Conservation (phyloP, 2,888 invertebrate genomes). For the Pseudococcus viburni region DNA sequence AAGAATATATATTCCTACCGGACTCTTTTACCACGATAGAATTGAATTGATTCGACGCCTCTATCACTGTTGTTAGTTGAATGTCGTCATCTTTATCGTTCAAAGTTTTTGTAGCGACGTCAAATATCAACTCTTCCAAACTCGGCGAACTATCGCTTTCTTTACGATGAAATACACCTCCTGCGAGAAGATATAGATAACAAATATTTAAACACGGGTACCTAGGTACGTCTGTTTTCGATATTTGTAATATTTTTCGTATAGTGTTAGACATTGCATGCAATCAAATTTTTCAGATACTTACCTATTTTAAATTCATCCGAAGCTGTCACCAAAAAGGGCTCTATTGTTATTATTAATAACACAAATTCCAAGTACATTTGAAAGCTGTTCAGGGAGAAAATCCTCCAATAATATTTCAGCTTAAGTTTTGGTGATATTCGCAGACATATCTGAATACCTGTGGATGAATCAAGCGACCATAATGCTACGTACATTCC, state of each 20-base stretch:
- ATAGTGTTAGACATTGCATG: not conserved
- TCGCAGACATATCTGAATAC: not conserved
- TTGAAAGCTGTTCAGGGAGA: not conserved
- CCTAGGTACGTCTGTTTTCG: not conserved
- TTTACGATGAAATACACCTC: constrained; percentile 89
- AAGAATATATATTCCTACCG: not conserved
- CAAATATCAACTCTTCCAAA: constrained; percentile 82
- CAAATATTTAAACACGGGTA: not conserved
- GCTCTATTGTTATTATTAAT: not conserved
- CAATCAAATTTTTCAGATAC: not conserved
- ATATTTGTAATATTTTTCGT: not conserved
- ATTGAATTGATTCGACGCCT: not conserved
- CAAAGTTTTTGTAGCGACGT: not conserved
- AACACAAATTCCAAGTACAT: not conserved
- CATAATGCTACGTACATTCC: not conserved
- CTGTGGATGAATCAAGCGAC: not conserved
- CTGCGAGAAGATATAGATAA: constrained; percentile 72
- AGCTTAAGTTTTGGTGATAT: not conserved
- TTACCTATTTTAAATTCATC: constrained; percentile 43
- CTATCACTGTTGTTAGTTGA: not conserved
- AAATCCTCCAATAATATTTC: not conserved
- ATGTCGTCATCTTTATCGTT: not conserved
- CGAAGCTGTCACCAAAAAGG: not conserved
- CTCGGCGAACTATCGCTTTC: constrained; percentile 91
- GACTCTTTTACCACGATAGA: constrained; percentile 2